Base-by-base conservation (phyloP, 2,797 vertebrate genomes). In the Acridotheres tristis region DNA sequence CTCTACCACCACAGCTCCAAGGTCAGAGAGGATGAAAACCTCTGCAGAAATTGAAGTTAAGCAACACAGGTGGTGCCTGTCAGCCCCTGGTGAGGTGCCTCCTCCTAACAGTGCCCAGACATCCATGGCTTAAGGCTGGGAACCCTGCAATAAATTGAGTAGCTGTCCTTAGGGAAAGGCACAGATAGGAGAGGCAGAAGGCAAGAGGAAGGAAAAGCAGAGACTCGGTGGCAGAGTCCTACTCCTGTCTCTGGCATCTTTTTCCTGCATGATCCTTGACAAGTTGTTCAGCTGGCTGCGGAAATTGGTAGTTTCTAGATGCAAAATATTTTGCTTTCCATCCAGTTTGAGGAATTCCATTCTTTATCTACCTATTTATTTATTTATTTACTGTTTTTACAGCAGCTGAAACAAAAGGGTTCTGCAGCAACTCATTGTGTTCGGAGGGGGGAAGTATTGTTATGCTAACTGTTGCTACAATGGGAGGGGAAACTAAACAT, bases 21-120 rank as follows among this genome's bases (percentile, higher is more conserved):
- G 73, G 91, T 81, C 87, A 78, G 29, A 45, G 62, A 88, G 51
- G 66, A 85, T 16, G 66, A 78, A 89, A 89, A 89, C 29, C 40
- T 63, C 77, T 18, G 54, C 16, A 63, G 68, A 71, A 83, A 88
- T 3, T 9, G 57, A 88, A 79, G 75, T 42, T 83, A 79, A 25
- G 51, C 54, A 83, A 51, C 20, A 63, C 55, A 74, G 53, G 43
- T 1, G 0, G 29, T 36, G 38, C 55, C 36, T 51, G 67, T 7
- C 19, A 21, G 10, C 30, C 85, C 13, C 51, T 62, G 36, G 65
- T 54, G 63, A 87, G 69, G 36, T 38, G 34, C 14, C 51, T 85
- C 50, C 29, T 89, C 23, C 82, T 43, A 26, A 50, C 34, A 79
- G 36, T 19, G 17, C 61, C 63, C 40, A 79, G 53, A 73, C 32